Percentiles rank a stretch among this genome's conserved stretches.
Conservation (phyloP, 1,140 invertebrate genomes). For the Drosophila trapezifrons region DNA sequence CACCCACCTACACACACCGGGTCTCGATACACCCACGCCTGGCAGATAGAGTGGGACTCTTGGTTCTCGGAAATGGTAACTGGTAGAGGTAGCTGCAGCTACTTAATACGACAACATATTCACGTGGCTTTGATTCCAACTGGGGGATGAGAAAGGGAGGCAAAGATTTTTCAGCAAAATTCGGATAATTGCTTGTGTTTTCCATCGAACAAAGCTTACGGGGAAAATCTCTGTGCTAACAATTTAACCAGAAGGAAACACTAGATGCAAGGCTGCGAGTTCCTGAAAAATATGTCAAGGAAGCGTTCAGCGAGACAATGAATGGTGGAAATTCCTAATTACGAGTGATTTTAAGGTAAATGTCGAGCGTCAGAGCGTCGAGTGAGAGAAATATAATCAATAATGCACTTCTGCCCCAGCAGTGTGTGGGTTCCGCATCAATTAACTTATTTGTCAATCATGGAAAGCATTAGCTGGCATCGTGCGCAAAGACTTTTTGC, state of each 20-base stretch:
- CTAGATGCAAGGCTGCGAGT: too few relatives aligned
- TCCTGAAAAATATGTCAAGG: too few relatives aligned
- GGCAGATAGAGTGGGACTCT: neutral
- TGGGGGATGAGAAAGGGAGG: neutral
- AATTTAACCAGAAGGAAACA: too few relatives aligned
- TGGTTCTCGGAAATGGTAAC: constrained; percentile 3
- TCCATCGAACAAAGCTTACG: too few relatives aligned
- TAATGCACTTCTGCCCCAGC: constrained; percentile 2
- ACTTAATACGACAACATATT: constrained; percentile 14
- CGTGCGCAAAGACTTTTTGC: neutral
- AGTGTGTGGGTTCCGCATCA: constrained; percentile 2
- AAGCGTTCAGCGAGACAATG: too few relatives aligned
- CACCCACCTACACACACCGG: neutral
- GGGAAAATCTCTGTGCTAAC: too few relatives aligned
- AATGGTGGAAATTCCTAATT: too few relatives aligned
- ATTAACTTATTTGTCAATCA: constrained; percentile 32
- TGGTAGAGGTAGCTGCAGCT: constrained; percentile 1
- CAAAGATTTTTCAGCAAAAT: too few relatives aligned
- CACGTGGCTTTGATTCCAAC: constrained; percentile 11
- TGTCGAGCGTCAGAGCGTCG: neutral
- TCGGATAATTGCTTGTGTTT: too few relatives aligned
- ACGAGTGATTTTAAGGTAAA: neutral
- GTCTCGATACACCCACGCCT: constrained; percentile 2
- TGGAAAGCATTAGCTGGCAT: constrained; percentile 9
- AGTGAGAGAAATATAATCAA: constrained; percentile 15